A percentile compares a stretch with the other conserved stretches of the same genome.
phyloP scores from a whole-genome alignment of 2,113 vertebrate genomes.

The Axis porcinus region DNA sequence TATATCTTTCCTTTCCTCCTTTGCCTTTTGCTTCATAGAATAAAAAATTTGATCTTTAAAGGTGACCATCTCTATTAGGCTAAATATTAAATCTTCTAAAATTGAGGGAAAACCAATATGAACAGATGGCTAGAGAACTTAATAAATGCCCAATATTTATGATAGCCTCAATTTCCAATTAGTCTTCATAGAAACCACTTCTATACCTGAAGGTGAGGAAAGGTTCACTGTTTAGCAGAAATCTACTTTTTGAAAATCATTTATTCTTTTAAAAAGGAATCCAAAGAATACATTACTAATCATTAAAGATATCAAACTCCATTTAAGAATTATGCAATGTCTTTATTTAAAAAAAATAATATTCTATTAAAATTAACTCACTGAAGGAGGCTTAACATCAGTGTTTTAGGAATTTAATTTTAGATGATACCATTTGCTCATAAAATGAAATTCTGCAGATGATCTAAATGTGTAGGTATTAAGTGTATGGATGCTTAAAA shows the following conservation, averaged over 20 bases:
- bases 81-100: conserved; percentile 32
- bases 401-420: conserved; percentile 1
- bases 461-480: neutral
- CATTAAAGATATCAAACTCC: conserved; percentile 14
- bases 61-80: neutral
- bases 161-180: neutral
- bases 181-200: neutral
- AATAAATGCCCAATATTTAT: neutral
- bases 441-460: neutral
- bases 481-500: neutral
- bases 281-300: neutral
- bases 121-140: conserved; percentile 7
- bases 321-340: neutral
- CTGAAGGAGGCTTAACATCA: neutral
- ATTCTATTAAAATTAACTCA: conserved; percentile 24
- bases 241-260: neutral
- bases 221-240: neutral
- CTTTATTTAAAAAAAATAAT: conserved; percentile 35
- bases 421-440: neutral
- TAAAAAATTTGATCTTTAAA: conserved; percentile 12
- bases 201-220: neutral
- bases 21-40: neutral
- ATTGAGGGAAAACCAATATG: neutral
- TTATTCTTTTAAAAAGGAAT: conserved; percentile 10
- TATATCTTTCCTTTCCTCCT: neutral